Percentiles rank a stretch among this genome's conserved stretches.
These are phyloP conservation scores for Epsilonema sp. DNA, from an alignment of 2,888 invertebrate genomes.

Conservation along the genomic window DNA sequence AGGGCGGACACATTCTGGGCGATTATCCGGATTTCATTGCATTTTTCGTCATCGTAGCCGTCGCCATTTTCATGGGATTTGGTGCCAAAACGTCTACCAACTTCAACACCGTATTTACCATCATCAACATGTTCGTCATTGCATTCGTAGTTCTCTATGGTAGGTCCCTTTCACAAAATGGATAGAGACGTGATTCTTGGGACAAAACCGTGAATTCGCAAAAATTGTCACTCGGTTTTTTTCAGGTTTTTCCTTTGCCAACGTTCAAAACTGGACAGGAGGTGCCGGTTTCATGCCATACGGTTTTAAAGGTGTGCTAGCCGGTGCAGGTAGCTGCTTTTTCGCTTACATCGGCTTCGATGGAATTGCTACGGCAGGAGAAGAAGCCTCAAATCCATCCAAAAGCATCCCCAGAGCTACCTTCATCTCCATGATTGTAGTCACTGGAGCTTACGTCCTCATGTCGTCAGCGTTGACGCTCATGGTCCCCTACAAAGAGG, in stretches of 20 bases:
- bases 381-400: conserved; percentile 30
- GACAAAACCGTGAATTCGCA: too few relatives aligned
- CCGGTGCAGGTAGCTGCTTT: conserved; percentile 33
- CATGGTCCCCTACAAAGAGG: conserved; percentile 62
- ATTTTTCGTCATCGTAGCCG: conserved; percentile 30
- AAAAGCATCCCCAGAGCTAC: conserved; percentile 25
- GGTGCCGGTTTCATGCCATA: conserved; percentile 27
- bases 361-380: conserved; percentile 32
- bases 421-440: conserved; percentile 33
- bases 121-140: conserved; percentile 30
- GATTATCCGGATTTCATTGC: conserved; percentile 34
- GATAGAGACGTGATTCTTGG: too few relatives aligned
- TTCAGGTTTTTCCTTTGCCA: too few relatives aligned
- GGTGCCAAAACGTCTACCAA: conserved; percentile 32
- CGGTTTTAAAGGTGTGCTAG: conserved; percentile 30
- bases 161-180: too few relatives aligned
- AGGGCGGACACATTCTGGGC: conserved; percentile 12
- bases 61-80: conserved; percentile 32
- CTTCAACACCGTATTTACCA: conserved; percentile 31
- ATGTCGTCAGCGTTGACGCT: conserved; percentile 75
- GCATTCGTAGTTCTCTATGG: conserved; percentile 42
- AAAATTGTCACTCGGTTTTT: too few relatives aligned
- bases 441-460: conserved; percentile 48
- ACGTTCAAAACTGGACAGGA: conserved; percentile 54
- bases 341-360: conserved; percentile 34